Evolutionary conservation across 2,113 vertebrate genomes (phyloP).

Genomic region (Camelus bactrianus): DNA sequence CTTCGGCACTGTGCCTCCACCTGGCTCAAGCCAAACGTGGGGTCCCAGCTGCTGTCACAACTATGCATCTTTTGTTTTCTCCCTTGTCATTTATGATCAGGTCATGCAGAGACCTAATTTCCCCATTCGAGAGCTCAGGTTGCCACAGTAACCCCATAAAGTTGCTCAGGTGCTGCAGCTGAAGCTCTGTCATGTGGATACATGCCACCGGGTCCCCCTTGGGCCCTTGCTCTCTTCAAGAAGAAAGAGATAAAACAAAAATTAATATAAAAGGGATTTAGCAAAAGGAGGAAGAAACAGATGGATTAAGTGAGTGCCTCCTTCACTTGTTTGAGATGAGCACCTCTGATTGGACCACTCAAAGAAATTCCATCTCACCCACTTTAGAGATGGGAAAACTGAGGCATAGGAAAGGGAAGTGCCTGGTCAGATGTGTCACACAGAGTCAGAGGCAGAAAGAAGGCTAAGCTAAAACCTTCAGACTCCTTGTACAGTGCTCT

Average conservation of each 20-base stretch:
- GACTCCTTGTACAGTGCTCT: background rate
- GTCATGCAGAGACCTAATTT: slow-evolving; percentile 74
- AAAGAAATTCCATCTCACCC: background rate
- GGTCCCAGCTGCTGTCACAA: slow-evolving; percentile 76
- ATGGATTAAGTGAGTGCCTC: background rate
- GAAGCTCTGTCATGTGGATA: background rate
- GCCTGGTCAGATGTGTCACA: background rate
- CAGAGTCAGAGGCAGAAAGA: background rate
- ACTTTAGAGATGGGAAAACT: background rate
- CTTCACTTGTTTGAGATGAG: background rate
- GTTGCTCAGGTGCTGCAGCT: background rate
- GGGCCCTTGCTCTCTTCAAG: background rate
- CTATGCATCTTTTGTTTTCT: slow-evolving; percentile 77
- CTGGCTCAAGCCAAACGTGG: background rate
- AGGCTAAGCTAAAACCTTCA: background rate
- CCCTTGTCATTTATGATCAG: slow-evolving; percentile 77
- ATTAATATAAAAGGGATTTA: background rate
- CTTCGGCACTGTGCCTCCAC: slow-evolving; percentile 33
- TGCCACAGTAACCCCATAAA: slow-evolving; percentile 78
- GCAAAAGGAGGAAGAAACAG: background rate
- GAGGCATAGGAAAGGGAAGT: background rate
- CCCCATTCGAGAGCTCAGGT: slow-evolving; percentile 60
- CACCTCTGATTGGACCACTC: background rate
- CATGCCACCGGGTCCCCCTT: background rate
- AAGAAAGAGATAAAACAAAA: background rate